These are phyloP conservation scores for Melanotaenia nigrans DNA, from an alignment of 2,797 vertebrate genomes.

Conservation along the genomic window DNA sequence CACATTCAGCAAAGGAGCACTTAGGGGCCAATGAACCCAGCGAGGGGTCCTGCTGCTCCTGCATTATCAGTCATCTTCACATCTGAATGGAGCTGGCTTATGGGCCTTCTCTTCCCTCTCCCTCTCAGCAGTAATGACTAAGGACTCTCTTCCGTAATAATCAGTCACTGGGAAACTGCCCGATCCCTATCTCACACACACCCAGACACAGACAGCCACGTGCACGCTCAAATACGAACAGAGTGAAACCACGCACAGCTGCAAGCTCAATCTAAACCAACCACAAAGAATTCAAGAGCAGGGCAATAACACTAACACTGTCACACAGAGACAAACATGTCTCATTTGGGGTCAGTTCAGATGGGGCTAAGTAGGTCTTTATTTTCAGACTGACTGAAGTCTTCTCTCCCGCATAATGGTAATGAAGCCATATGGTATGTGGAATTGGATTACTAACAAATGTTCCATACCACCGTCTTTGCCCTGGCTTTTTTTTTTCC, in stretches of 20 bases:
- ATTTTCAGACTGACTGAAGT: conserved; percentile 84
- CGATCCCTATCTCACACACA: conserved; percentile 80
- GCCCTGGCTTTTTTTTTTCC: conserved; percentile 59
- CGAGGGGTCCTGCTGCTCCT: conserved; percentile 86
- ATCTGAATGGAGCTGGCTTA: conserved; percentile 85
- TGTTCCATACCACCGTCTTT: conserved; percentile 80
- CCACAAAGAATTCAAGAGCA: conserved; percentile 79
- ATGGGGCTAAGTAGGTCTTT: conserved; percentile 81
- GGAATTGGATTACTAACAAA: conserved; percentile 84
- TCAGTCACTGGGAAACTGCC: conserved; percentile 80
- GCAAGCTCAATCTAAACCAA: conserved; percentile 72
- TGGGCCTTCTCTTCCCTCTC: conserved; percentile 75
- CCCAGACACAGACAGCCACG: conserved; percentile 60
- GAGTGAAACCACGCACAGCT: conserved; percentile 67
- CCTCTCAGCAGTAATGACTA: conserved; percentile 69
- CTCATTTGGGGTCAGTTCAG: conserved; percentile 82
- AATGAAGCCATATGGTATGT: conserved; percentile 81
- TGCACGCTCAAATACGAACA: conserved; percentile 38
- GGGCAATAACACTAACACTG: conserved; percentile 82
- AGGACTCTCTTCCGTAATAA: conserved; percentile 81
- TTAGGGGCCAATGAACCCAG: conserved; percentile 91
- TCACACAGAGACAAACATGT: conserved; percentile 82
- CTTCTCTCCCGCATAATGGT: conserved; percentile 82
- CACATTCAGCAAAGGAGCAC: conserved; percentile 88
- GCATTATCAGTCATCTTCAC: conserved; percentile 90